Evolutionary conservation across 2,113 vertebrate genomes (phyloP).

Genomic region (Chloroceryle aenea): DNA sequence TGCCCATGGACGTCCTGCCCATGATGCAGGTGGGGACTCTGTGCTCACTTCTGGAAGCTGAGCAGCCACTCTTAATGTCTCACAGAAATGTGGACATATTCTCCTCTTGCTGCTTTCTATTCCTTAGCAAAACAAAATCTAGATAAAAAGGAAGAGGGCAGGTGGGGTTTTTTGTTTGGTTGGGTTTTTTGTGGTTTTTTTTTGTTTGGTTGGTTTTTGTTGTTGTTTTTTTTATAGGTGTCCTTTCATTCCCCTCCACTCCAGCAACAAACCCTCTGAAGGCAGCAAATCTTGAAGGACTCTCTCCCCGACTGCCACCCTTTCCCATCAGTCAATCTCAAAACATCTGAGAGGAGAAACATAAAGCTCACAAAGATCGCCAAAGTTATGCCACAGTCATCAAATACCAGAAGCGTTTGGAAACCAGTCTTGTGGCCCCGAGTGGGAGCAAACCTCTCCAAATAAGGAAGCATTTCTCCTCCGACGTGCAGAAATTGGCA

Average conservation of each 20-base stretch:
- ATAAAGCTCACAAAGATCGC: not conserved
- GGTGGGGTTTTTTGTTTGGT: too few species aligned
- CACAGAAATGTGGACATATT: rapidly evolving
- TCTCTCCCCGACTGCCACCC: not conserved
- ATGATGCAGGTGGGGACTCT: rapidly evolving
- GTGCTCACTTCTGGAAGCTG: not conserved
- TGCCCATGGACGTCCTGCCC: rapidly evolving
- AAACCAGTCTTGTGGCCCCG: constrained; percentile 3
- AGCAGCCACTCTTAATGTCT: not conserved
- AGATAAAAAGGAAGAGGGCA: not conserved
- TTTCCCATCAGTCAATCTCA: not conserved
- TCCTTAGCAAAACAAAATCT: not conserved
- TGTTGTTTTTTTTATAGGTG: not conserved
- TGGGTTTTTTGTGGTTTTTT: too few species aligned
- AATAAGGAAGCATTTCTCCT: constrained; percentile 54
- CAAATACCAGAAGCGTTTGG: constrained; percentile 55
- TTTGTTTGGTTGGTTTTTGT: too few species aligned
- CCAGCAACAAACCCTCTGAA: not conserved
- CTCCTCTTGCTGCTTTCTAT: not conserved
- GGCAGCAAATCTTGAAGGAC: not conserved
- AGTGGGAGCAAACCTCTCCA: constrained; percentile 60
- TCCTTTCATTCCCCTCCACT: not conserved
- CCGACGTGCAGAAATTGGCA: constrained; percentile 55
- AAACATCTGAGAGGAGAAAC: not conserved
- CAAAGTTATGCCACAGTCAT: constrained; percentile 52